Evolutionary conservation across 1,140 invertebrate species (phyloP).

Genomic region (Bathynomus jamesi): DNA sequence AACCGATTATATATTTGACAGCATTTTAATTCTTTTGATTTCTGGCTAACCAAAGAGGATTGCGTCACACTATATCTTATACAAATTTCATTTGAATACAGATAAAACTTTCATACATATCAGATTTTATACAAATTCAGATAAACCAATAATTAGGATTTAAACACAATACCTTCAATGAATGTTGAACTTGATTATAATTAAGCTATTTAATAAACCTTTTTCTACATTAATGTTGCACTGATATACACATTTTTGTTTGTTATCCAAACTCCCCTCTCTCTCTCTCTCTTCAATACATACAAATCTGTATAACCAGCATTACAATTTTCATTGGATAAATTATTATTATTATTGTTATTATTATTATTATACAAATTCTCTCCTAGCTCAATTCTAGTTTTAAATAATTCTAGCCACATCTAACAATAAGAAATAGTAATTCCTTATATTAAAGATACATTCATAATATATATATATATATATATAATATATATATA

Average conservation of each 20-base stretch:
- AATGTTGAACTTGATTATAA: too few species aligned
- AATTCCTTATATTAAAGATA: background rate
- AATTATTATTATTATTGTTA: background rate
- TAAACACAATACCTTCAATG: too few species aligned
- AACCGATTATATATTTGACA: too few species aligned
- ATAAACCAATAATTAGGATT: too few species aligned
- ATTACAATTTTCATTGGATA: background rate
- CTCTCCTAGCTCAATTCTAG: background rate
- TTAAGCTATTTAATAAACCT: background rate
- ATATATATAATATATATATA: slow-evolving; percentile 1
- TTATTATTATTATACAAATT: background rate
- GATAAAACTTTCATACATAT: too few species aligned
- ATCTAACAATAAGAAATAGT: background rate
- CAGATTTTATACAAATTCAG: too few species aligned
- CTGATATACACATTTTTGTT: background rate
- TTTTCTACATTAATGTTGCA: background rate
- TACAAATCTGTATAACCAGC: background rate
- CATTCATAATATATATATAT: background rate
- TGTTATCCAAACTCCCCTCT: background rate
- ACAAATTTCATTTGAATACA: too few species aligned
- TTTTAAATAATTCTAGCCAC: background rate
- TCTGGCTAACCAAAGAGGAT: too few species aligned
- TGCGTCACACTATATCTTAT: too few species aligned
- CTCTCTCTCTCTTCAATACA: background rate
- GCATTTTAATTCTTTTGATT: too few species aligned